Percentiles rank a stretch among this genome's conserved stretches.
phyloP scores from a whole-genome alignment of 2,797 vertebrate genomes.

The Tapera naevia region DNA sequence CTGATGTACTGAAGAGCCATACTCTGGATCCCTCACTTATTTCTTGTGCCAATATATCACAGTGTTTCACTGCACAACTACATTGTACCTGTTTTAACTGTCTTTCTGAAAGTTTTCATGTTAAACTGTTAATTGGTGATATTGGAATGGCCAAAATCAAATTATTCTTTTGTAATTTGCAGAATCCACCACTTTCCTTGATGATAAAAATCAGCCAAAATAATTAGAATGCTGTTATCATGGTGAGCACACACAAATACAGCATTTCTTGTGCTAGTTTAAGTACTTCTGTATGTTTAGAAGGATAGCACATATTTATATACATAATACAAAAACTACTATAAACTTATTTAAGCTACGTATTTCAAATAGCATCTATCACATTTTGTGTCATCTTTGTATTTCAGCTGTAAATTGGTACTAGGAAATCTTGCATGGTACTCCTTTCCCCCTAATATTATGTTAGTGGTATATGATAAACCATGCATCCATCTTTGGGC shows the following conservation, averaged over 20 bases:
- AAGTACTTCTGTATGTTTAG: background rate
- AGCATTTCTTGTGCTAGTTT: background rate
- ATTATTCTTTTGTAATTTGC: background rate
- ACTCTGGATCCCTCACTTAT: background rate
- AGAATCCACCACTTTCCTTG: background rate
- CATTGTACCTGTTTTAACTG: background rate
- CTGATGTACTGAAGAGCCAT: background rate
- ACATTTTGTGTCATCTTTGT: background rate
- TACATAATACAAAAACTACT: background rate
- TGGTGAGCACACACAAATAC: background rate
- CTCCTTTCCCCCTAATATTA: background rate
- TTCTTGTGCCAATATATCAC: background rate
- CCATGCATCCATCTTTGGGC: background rate
- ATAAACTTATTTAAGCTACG: background rate
- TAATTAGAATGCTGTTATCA: background rate
- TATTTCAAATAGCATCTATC: background rate
- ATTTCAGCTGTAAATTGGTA: background rate
- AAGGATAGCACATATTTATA: background rate
- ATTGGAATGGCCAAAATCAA: background rate
- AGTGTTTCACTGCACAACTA: background rate
- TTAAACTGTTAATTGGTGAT: background rate
- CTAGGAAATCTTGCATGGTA: background rate
- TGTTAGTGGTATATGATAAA: background rate
- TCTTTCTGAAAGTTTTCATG: background rate
- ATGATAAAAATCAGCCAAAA: background rate